Conservation (phyloP, 2,888 invertebrate species). For the Blomia tropicalis region DNA sequence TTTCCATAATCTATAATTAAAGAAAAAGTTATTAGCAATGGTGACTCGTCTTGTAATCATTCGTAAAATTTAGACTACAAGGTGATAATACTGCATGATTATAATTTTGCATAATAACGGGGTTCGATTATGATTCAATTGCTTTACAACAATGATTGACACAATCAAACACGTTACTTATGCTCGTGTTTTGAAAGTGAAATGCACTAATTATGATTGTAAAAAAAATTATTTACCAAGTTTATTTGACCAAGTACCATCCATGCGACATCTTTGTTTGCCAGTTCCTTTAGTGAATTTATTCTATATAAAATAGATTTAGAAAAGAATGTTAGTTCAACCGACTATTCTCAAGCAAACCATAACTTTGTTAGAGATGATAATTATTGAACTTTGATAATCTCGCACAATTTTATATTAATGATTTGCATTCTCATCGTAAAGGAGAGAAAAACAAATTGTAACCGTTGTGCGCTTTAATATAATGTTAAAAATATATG, state of each 20-base stretch:
- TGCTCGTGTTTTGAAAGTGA: not conserved
- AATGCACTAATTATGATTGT: too few relatives aligned
- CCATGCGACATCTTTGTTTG: too few relatives aligned
- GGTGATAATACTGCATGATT: not conserved
- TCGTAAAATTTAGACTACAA: not conserved
- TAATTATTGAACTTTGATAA: not conserved
- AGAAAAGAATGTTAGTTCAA: slow-evolving; percentile 8
- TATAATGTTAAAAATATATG: too few relatives aligned
- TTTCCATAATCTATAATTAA: too few relatives aligned
- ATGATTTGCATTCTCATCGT: not conserved
- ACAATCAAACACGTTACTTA: slow-evolving; percentile 14
- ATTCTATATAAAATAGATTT: too few relatives aligned
- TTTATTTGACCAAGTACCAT: too few relatives aligned
- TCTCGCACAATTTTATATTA: not conserved
- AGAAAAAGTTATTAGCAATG: slow-evolving; percentile 3
- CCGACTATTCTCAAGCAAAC: slow-evolving; percentile 12
- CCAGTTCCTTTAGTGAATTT: too few relatives aligned
- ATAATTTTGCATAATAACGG: slow-evolving; percentile 17
- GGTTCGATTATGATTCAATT: not conserved
- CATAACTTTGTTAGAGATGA: not conserved
- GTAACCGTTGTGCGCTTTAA: too few relatives aligned
- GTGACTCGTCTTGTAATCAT: slow-evolving; percentile 10
- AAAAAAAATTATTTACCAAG: too few relatives aligned
- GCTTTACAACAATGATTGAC: too few relatives aligned
- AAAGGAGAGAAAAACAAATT: too few relatives aligned